Evolutionary conservation across 2,113 vertebrate species (phyloP).

Genomic region (Catharus fuscescens): DNA sequence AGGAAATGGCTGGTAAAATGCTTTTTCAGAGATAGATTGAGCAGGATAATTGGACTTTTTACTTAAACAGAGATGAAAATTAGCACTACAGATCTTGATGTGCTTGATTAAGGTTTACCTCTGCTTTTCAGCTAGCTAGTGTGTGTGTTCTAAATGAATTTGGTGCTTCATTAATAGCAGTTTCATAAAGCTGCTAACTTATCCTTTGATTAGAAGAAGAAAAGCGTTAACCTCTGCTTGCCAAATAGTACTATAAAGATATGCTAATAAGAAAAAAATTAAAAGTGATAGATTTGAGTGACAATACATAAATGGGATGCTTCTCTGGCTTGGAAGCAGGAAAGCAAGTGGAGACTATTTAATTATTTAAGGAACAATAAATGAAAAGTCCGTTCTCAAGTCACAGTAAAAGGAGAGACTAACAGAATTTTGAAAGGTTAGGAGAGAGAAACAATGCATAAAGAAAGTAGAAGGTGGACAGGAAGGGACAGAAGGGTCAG

Average conservation of each 20-base stretch:
- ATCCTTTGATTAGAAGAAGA: background rate
- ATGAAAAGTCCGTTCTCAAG: conserved; percentile 1
- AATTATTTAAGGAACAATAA: conserved; percentile 49
- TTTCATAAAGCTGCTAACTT: background rate
- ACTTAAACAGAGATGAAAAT: background rate
- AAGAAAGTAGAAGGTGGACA: background rate
- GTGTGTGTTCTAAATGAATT: background rate
- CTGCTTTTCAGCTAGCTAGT: background rate
- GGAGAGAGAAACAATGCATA: background rate
- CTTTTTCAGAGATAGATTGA: background rate
- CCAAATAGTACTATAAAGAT: background rate
- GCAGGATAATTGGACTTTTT: conserved; percentile 4
- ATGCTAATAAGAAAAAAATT: background rate
- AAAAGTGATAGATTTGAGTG: background rate
- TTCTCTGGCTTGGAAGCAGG: background rate
- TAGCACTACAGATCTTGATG: background rate
- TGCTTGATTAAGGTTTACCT: background rate
- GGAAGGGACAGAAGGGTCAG: background rate
- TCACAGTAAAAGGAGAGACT: background rate
- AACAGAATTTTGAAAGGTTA: background rate
- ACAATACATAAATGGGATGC: background rate
- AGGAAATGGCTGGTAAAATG: background rate
- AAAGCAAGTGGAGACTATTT: conserved; percentile 19
- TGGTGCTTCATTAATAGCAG: background rate
- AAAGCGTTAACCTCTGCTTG: background rate